Percentiles rank a stretch among this genome's conserved stretches.
Evolutionary conservation across 2,888 invertebrate genomes (phyloP).

Genomic region (Agonum fuliginosum): DNA sequence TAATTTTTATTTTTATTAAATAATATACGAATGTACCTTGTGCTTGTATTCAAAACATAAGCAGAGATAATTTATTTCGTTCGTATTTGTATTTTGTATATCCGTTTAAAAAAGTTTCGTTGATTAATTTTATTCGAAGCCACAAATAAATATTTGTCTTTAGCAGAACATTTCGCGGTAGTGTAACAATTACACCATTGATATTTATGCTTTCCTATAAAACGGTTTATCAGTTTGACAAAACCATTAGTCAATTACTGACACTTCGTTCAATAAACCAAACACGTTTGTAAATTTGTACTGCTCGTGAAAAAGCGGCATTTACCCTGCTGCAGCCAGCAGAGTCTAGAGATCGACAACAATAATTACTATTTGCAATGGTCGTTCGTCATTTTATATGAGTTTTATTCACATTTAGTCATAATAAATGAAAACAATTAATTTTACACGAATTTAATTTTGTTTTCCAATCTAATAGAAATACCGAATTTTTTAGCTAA

Average conservation of each 20-base stretch:
- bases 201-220: slow-evolving; percentile 27
- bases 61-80: too few relatives aligned
- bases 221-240: slow-evolving; percentile 41
- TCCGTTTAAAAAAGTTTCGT: background rate
- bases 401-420: too few relatives aligned
- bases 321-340: too few relatives aligned
- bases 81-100: background rate
- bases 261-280: slow-evolving; percentile 8
- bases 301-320: background rate
- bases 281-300: background rate
- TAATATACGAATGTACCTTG: too few relatives aligned
- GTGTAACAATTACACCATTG: slow-evolving; percentile 20
- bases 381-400: too few relatives aligned
- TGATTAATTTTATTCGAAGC: background rate
- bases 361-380: too few relatives aligned
- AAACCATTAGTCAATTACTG: slow-evolving; percentile 30
- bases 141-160: slow-evolving; percentile 9
- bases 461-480: too few relatives aligned
- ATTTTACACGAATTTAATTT: too few relatives aligned
- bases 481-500: too few relatives aligned
- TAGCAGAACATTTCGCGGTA: background rate
- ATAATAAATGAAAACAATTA: too few relatives aligned
- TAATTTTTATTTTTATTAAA: too few relatives aligned
- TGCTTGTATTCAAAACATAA: too few relatives aligned
- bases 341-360: background rate